phyloP scores from a whole-genome alignment of 2,797 vertebrate species.

The Eulemur coronatus region DNA sequence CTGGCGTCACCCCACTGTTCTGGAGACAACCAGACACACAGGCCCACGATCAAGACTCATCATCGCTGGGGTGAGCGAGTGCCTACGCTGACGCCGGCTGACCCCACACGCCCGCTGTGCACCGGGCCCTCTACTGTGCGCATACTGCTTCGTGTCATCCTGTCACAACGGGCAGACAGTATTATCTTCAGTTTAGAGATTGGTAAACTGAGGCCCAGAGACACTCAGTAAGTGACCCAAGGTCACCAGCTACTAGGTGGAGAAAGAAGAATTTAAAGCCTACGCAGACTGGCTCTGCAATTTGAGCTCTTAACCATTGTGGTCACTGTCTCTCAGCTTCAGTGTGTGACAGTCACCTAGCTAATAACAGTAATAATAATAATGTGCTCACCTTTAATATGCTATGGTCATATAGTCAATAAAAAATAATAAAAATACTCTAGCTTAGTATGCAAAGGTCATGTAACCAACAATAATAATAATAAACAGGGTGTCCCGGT shows the following conservation, averaged over 20 bases:
- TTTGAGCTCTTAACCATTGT: neutral
- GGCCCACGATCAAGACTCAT: neutral
- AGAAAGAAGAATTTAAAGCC: neutral
- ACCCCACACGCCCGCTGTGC: neutral
- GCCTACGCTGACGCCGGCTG: accelerated
- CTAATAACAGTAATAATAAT: neutral
- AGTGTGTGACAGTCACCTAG: neutral
- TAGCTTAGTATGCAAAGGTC: neutral
- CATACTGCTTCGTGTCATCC: neutral
- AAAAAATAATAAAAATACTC: neutral
- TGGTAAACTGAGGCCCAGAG: neutral
- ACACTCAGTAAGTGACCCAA: neutral
- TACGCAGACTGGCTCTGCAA: accelerated
- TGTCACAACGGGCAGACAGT: neutral
- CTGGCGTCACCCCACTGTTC: neutral
- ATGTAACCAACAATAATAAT: neutral
- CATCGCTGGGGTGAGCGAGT: accelerated
- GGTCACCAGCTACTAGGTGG: neutral
- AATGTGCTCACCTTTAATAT: neutral
- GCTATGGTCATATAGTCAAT: neutral
- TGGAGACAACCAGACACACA: neutral
- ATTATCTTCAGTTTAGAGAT: neutral
- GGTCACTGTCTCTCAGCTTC: neutral
- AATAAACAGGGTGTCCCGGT: too few relatives aligned
- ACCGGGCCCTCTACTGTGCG: neutral